Evolutionary conservation across 2,113 vertebrate species (phyloP).

Genomic region (Bufo bufo): DNA sequence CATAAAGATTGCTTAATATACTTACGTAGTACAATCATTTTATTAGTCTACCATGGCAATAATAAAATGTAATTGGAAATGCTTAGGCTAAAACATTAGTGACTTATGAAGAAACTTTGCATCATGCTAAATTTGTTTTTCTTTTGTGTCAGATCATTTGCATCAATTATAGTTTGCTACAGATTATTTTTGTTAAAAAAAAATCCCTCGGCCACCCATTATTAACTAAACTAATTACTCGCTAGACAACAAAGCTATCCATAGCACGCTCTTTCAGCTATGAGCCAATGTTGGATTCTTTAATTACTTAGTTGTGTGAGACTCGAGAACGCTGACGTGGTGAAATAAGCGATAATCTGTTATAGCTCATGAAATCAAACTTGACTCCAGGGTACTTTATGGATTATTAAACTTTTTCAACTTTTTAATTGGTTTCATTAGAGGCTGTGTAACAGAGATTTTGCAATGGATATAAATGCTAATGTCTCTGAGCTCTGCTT

Average conservation of each 20-base stretch:
- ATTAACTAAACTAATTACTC: conserved; percentile 50
- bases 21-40: conserved; percentile 15
- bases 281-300: conserved; percentile 15
- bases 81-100: conserved; percentile 27
- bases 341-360: conserved; percentile 32
- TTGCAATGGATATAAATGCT: not conserved
- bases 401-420: conserved; percentile 45
- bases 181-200: not conserved
- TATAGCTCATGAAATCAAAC: conserved; percentile 33
- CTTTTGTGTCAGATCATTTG: conserved; percentile 47
- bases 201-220: conserved; percentile 15
- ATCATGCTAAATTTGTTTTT: not conserved
- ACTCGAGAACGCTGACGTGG: conserved; percentile 42
- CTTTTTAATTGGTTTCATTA: conserved; percentile 51
- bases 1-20: conserved; percentile 12
- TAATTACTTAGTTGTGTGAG: conserved; percentile 36
- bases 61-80: conserved; percentile 46
- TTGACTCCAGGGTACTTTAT: conserved; percentile 29
- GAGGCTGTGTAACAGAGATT: not conserved
- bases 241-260: conserved; percentile 30
- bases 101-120: conserved; percentile 34
- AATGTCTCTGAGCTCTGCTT: not conserved
- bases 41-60: conserved; percentile 14
- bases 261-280: not conserved
- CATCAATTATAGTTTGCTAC: conserved; percentile 27